Evolutionary conservation across 2,888 invertebrate genomes (phyloP).

Genomic region (Melanophora roralis): DNA sequence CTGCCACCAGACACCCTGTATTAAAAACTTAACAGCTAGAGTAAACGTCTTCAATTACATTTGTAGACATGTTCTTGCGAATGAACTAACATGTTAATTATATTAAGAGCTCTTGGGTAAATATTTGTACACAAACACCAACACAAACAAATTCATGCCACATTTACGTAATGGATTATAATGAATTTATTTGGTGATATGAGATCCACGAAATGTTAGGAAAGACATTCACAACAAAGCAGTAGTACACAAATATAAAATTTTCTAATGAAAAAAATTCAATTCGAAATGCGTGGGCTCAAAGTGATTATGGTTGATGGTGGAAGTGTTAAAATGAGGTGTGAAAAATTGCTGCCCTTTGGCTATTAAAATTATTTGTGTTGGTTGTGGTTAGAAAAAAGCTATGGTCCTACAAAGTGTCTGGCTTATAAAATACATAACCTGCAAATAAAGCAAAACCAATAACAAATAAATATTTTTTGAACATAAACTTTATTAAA

Average conservation of each 20-base stretch:
- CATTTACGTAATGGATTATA: constrained; percentile 54
- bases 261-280: neutral
- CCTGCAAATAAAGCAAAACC: neutral
- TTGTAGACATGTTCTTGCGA: neutral
- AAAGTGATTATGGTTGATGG: constrained; percentile 26
- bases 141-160: neutral
- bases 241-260: neutral
- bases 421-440: neutral
- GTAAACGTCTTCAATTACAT: neutral
- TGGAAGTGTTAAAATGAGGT: constrained; percentile 53
- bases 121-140: constrained; percentile 40
- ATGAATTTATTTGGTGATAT: constrained; percentile 52
- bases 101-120: constrained; percentile 54
- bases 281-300: constrained; percentile 31
- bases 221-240: neutral
- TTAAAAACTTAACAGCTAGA: neutral
- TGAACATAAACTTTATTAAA: constrained; percentile 33
- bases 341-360: constrained; percentile 53
- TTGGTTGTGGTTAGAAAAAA: constrained; percentile 25
- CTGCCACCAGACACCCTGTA: no score
- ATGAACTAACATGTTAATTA: constrained; percentile 44
- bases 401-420: constrained; percentile 46
- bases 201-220: neutral
- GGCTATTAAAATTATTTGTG: constrained; percentile 46
- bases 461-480: constrained; percentile 21